Base-by-base conservation (phyloP, 2,888 invertebrate genomes). In the Cabera pusaria region DNA sequence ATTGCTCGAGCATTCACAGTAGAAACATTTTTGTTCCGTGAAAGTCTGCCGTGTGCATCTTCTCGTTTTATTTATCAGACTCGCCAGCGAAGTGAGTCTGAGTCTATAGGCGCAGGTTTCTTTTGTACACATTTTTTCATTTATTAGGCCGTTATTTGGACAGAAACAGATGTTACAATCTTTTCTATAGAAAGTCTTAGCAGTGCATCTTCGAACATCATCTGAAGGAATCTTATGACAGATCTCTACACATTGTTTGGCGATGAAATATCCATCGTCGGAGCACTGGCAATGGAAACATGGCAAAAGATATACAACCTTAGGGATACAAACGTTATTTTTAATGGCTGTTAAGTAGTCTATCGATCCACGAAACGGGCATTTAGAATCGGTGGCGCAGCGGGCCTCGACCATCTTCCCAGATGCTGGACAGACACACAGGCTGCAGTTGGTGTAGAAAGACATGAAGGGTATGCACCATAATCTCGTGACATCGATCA, bases 241-340 rank as follows among this genome's bases (percentile, higher is more conserved):
- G 16, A 69, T 81, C 11, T 81, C 73, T 0, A 72, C 52, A 38
- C 87, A 87, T 54, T 76, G 76, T n/a, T 62, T 68, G 0, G 61
- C 34, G 14, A 59, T 37, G 28, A 87, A 82, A n/a, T 55, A 44
- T 0, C 87, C 84, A 1, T 64, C 57, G 14, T 81, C 74, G 1
- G 82, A 71, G 39, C 87, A 87, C 17, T 75, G 37, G 45, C 87
- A 87, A 34, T 80, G 77, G 0, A 81, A 55, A 29, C 87, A 87
- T 1, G 66, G 69, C 20, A 82, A 85, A 9, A 85, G 40, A 27
- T 86, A 85, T 68, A 82, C 77, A 0, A 84, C 82, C 34, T 79
- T 81, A 1, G 86, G 84, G 36, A 86, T 72, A 28, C 87, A 87
- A 1, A 58, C 49, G 2, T 64, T 70, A 6, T 66, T 68, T 6